Evolutionary conservation across 2,888 invertebrate species (phyloP).

Genomic region (Tricholauxania praeusta): DNA sequence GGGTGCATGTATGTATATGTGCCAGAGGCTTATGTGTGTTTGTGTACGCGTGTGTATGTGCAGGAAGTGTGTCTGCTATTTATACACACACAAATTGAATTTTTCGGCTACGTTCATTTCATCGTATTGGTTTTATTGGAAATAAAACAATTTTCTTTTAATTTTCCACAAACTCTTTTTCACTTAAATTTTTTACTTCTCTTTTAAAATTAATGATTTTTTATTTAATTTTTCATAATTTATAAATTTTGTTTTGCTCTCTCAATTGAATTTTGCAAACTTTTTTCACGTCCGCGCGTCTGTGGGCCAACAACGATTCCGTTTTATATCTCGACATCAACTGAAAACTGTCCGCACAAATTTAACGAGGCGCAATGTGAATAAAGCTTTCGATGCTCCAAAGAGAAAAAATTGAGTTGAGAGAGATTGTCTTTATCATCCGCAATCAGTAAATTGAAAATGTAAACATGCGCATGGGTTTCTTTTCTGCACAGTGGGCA

Average conservation of each 20-base stretch:
- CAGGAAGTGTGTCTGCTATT: constrained; percentile 5
- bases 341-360: constrained; percentile 35
- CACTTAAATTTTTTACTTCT: constrained; percentile 13
- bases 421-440: neutral
- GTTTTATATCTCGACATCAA: constrained; percentile 51
- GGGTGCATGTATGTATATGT: constrained; percentile 1
- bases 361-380: neutral
- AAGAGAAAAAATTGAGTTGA: neutral
- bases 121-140: neutral
- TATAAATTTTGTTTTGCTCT: constrained; percentile 2
- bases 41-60: constrained; percentile 10
- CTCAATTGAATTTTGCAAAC: constrained; percentile 20
- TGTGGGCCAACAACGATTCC: constrained; percentile 38
- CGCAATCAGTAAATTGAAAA: neutral
- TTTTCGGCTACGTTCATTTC: neutral
- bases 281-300: constrained; percentile 17
- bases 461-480: constrained; percentile 8
- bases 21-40: constrained; percentile 3
- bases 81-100: constrained; percentile 22
- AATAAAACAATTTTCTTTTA: neutral
- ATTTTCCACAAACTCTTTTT: neutral
- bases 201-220: neutral
- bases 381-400: neutral
- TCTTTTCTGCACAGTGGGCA: neutral
- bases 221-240: neutral